Percentiles rank a stretch among this genome's conserved stretches.
Evolutionary conservation across 2,113 vertebrate species (phyloP).

Genomic region (Lasiurus cinereus): DNA sequence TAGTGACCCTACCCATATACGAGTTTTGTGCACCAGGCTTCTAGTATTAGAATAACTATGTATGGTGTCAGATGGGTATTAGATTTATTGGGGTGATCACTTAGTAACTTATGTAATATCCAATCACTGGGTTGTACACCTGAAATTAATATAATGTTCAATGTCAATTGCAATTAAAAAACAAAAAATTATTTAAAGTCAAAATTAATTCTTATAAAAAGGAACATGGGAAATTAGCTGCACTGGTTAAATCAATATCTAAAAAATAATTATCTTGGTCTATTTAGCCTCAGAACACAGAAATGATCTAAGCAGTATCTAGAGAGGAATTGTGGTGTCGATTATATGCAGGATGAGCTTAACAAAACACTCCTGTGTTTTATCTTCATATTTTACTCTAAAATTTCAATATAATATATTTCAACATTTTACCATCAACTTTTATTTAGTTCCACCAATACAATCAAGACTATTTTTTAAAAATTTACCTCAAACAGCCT

Average conservation of each 20-base stretch:
- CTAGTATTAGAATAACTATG: neutral
- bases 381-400: neutral
- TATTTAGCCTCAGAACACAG: neutral
- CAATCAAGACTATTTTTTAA: neutral
- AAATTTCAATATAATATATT: neutral
- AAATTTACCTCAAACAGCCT: neutral
- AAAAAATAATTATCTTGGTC: neutral
- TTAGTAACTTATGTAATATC: neutral
- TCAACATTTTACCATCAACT: neutral
- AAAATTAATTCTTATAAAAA: neutral
- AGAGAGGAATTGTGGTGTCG: neutral
- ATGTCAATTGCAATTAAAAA: neutral
- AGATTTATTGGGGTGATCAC: neutral
- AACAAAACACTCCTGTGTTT: neutral
- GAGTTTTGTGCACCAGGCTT: too few relatives aligned
- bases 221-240: conserved; percentile 25
- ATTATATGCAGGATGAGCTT: neutral
- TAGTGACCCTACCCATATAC: too few relatives aligned
- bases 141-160: neutral
- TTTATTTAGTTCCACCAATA: neutral
- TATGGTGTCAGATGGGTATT: neutral
- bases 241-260: neutral
- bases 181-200: neutral
- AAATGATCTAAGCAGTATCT: neutral
- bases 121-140: neutral